Base-by-base conservation (phyloP, 30 jellyfish, hydroid and myxozoan genomes). In the Clytia hemisphaerica region DNA sequence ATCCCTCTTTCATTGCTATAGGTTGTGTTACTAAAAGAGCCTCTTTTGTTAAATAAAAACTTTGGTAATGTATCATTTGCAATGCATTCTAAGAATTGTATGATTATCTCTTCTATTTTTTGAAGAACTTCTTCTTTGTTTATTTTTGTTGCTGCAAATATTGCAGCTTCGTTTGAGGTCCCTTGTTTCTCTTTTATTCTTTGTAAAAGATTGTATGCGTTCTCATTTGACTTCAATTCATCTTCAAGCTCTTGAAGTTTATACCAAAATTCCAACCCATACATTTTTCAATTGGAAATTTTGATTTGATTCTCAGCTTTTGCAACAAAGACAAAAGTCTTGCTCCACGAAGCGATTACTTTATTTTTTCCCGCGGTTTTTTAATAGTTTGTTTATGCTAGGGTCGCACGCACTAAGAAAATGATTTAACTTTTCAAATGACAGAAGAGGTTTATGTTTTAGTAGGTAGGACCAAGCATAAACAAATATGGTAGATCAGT, bases 41-140 rank as follows among this genome's bases (percentile, higher is more conserved):
- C 95, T 28, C 98, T 67, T 76, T 82, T 89, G 59, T 82, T 82
- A 53, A 89, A 48, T 6, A 60, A 45, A 67, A 89, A 89, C 34
- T 71, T 71, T 72, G 93, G 87, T 31, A 88, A 77, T 32, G 26
- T 53, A 37, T 85, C 85, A 37, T 55, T 49, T 0, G 76, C 70
- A 9, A 85, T 61, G 18, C 67, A 72, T 44, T 54, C 51, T 16
- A 76, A 40, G 42, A 78, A 67, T 15, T 58, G 35, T 72, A 32
- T 73, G 12, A 85, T 67, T 46, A 71, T 37, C 12, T 57, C 21
- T 64, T 85, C 95, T 9, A 85, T 85, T 51, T 57, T 38, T 47
- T 19, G 4, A 57, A 85, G 27, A 26, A 78, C 55, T 14, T 85
- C 86, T 10, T 77, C 57, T 51, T 76, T 66, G 38, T 36, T 18